phyloP scores from a whole-genome alignment of 2,797 vertebrate species.

The Brotula barbata region DNA sequence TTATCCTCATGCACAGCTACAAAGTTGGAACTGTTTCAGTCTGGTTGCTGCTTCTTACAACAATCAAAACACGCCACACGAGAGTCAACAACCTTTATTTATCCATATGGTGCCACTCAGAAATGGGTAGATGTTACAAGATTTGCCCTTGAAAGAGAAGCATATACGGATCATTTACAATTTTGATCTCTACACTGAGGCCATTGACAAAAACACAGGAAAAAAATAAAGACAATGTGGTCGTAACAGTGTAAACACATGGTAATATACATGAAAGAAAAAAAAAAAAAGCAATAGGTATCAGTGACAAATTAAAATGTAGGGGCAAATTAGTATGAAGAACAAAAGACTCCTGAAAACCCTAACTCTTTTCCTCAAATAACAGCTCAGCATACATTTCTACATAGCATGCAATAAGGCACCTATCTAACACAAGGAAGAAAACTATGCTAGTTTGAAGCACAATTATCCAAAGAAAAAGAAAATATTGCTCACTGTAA shows the following conservation, averaged over 20 bases:
- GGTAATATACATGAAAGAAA: conserved; percentile 80
- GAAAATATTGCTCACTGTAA: conserved; percentile 78
- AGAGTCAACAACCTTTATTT: conserved; percentile 88
- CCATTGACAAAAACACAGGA: conserved; percentile 73
- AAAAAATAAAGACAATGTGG: conserved; percentile 77
- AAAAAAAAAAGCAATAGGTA: conserved; percentile 61
- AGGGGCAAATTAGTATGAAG: conserved; percentile 77
- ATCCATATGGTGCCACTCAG: conserved; percentile 84
- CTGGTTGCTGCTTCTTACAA: background rate
- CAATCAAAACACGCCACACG: conserved; percentile 41
- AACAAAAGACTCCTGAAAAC: conserved; percentile 77
- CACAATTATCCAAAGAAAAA: conserved; percentile 79
- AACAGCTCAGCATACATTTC: conserved; percentile 84
- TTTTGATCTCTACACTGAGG: conserved; percentile 76
- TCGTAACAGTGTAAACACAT: conserved; percentile 82
- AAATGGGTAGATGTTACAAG: conserved; percentile 78
- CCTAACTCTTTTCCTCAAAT: conserved; percentile 68
- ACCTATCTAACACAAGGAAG: conserved; percentile 88
- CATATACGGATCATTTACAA: conserved; percentile 80
- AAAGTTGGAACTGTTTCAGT: no score
- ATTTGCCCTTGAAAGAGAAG: conserved; percentile 73
- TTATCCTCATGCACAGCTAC: no score
- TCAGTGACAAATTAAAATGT: conserved; percentile 81
- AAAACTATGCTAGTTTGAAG: conserved; percentile 84
- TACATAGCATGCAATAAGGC: conserved; percentile 88